A percentile compares a stretch with the other conserved stretches of the same genome.
Evolutionary conservation across 2,113 vertebrate species (phyloP).

Genomic region (Echinops telfairi): DNA sequence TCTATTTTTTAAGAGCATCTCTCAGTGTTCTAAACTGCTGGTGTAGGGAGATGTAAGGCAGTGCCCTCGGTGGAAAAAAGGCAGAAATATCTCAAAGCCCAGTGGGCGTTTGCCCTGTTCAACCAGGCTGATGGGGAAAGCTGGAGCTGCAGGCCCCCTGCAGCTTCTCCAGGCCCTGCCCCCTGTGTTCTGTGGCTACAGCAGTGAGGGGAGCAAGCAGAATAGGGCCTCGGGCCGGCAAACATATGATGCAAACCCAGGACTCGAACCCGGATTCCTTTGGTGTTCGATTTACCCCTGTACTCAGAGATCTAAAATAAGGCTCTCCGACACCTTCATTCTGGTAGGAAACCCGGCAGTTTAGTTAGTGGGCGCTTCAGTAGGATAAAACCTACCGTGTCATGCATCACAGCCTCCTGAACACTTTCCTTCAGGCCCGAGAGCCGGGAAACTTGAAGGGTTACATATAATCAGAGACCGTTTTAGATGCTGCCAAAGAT

Average conservation of each 20-base stretch:
- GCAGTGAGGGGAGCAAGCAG: neutral
- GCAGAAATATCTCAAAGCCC: conserved; percentile 15
- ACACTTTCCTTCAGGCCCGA: neutral
- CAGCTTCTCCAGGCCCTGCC: neutral
- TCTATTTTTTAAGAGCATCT: conserved; percentile 7
- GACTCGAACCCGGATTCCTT: neutral
- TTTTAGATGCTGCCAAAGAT: neutral
- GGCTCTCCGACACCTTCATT: neutral
- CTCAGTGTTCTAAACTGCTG: conserved; percentile 14
- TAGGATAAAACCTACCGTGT: neutral
- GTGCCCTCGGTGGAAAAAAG: neutral
- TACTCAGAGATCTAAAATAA: neutral
- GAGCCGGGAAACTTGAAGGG: neutral
- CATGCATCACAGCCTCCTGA: neutral
- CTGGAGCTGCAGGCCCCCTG: neutral
- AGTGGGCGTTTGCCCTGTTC: neutral
- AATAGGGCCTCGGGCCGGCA: neutral
- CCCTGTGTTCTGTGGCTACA: neutral
- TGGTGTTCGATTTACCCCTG: neutral
- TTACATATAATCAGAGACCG: neutral
- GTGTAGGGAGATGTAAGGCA: conserved; percentile 32
- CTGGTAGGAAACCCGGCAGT: neutral
- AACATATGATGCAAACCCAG: neutral
- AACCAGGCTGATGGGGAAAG: neutral
- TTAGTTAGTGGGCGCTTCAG: neutral